phyloP scores from a whole-genome alignment of 2,888 invertebrate genomes.

The Morinoia aosen region DNA sequence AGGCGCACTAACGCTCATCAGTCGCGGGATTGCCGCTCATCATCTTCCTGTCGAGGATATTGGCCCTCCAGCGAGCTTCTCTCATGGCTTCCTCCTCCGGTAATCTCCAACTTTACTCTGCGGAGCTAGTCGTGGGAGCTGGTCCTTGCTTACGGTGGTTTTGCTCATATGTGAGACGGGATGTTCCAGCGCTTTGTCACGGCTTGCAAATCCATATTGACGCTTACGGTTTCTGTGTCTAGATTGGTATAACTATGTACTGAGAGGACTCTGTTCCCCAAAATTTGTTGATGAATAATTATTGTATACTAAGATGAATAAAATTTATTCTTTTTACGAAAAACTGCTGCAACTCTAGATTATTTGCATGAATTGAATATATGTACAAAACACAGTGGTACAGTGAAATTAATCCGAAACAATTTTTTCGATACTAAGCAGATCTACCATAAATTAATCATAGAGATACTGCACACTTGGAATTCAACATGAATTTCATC shows the following conservation, averaged over 20 bases:
- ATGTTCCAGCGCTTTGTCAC: neutral
- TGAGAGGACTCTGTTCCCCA: neutral
- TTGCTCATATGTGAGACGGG: neutral
- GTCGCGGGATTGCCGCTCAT: conserved; percentile 38
- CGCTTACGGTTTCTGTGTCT: neutral
- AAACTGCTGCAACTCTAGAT: neutral
- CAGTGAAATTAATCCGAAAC: no score
- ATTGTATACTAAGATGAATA: neutral
- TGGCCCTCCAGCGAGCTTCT: neutral
- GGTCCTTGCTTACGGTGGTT: neutral
- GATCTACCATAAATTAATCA: no score
- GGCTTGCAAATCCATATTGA: neutral
- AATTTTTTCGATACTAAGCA: no score
- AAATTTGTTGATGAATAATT: neutral
- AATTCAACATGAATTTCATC: no score
- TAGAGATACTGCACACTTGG: no score
- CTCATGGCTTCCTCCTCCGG: neutral
- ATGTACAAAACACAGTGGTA: neutral
- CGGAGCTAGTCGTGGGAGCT: neutral
- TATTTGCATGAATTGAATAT: neutral
- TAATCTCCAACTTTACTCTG: neutral
- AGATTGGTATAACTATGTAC: neutral
- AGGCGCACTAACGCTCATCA: neutral
- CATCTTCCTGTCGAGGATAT: conserved; percentile 42
- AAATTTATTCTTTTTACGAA: neutral